Evolutionary conservation across 1,140 invertebrate species (phyloP).

Genomic region (Agrypnia vestita): DNA sequence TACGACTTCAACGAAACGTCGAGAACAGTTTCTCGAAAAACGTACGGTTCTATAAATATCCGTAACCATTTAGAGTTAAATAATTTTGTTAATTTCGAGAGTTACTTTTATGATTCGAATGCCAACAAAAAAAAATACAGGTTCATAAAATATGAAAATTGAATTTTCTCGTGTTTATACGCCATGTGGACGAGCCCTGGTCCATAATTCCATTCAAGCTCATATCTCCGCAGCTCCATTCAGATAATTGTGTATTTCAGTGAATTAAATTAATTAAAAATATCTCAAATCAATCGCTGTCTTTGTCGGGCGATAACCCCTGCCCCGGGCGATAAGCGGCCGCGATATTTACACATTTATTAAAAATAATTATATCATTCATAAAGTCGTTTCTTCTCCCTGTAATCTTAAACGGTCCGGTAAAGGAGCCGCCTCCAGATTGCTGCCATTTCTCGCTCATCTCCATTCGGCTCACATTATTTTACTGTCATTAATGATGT

Average conservation of each 20-base stretch:
- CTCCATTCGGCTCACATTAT: not conserved
- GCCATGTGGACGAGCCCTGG: not conserved
- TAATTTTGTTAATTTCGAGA: too few relatives aligned
- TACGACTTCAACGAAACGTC: too few relatives aligned
- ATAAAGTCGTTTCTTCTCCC: not conserved
- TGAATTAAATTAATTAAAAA: conserved; percentile 48
- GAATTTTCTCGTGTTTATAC: too few relatives aligned
- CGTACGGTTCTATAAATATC: too few relatives aligned
- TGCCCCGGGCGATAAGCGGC: not conserved
- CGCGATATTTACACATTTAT: not conserved
- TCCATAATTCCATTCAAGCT: not conserved
- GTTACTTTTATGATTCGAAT: too few relatives aligned
- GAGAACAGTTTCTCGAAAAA: too few relatives aligned
- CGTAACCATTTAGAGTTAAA: too few relatives aligned
- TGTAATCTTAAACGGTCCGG: conserved; percentile 22
- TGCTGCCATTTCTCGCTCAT: not conserved
- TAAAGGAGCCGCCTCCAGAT: conserved; percentile 38
- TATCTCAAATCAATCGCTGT: conserved; percentile 38
- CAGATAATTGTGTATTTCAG: conserved; percentile 39
- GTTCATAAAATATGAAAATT: too few relatives aligned
- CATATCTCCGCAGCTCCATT: conserved; percentile 12
- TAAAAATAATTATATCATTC: conserved; percentile 39
- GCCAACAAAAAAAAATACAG: too few relatives aligned
- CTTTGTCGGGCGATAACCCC: conserved; percentile 28
- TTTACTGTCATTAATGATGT: conserved; percentile 23